phyloP scores from a whole-genome alignment of 2,797 vertebrate species.

The Melanotaenia boesemani region DNA sequence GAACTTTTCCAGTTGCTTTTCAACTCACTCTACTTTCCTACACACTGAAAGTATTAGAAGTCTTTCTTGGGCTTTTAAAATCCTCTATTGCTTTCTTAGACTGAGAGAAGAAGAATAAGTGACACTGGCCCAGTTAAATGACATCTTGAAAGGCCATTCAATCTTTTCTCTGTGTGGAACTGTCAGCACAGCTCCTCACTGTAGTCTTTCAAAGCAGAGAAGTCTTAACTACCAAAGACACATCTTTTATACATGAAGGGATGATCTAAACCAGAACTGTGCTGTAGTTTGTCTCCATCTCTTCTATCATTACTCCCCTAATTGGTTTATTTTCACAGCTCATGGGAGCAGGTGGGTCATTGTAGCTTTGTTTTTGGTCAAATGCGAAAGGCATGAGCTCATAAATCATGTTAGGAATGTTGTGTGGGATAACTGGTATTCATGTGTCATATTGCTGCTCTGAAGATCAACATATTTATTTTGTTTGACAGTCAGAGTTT shows the following conservation, averaged over 20 bases:
- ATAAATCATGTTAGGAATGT: not conserved
- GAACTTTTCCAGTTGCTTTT: slow-evolving; percentile 72
- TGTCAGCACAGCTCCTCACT: slow-evolving; percentile 20
- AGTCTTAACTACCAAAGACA: slow-evolving; percentile 23
- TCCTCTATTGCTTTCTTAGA: slow-evolving; percentile 32
- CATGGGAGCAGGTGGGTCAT: slow-evolving; percentile 7
- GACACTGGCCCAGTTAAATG: slow-evolving; percentile 29
- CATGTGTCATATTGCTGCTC: slow-evolving; percentile 34
- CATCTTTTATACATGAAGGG: slow-evolving; percentile 6
- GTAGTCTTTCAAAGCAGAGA: slow-evolving; percentile 19
- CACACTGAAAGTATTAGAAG: slow-evolving; percentile 44
- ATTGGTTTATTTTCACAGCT: slow-evolving; percentile 67
- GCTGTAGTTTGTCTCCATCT: slow-evolving; percentile 11
- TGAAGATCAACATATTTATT: slow-evolving; percentile 65
- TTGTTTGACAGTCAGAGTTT: slow-evolving; percentile 56
- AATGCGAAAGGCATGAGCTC: slow-evolving; percentile 27
- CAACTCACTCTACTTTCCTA: slow-evolving; percentile 42
- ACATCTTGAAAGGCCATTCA: slow-evolving; percentile 73
- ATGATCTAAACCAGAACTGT: slow-evolving; percentile 53
- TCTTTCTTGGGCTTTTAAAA: slow-evolving; percentile 58
- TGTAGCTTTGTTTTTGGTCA: slow-evolving; percentile 28
- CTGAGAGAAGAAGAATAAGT: slow-evolving; percentile 33
- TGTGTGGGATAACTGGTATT: slow-evolving; percentile 18
- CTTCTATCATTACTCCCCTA: slow-evolving; percentile 36
- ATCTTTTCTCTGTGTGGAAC: slow-evolving; percentile 28